phyloP scores from a whole-genome alignment of 2,888 invertebrate species.

The Agrochola litura region DNA sequence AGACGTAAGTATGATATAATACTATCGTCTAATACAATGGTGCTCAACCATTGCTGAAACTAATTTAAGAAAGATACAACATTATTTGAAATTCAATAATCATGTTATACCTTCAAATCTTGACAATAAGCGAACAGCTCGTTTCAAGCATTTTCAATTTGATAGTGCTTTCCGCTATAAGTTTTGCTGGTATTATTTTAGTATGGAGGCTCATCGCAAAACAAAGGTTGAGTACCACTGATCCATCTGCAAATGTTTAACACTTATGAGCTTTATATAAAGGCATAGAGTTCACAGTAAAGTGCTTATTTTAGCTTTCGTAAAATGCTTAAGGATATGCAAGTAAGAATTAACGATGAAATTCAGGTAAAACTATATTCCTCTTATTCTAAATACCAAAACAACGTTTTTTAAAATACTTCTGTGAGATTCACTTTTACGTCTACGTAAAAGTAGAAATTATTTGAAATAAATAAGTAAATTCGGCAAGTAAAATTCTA shows the following conservation, averaged over 20 bases:
- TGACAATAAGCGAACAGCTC: background rate
- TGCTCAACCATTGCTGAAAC: constrained; percentile 40
- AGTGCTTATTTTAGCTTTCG: constrained; percentile 31
- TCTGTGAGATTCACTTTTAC: constrained; percentile 60
- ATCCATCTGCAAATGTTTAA: constrained; percentile 24
- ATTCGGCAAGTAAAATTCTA: constrained; percentile 43
- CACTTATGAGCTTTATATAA: constrained; percentile 35
- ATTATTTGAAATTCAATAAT: background rate
- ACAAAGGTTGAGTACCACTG: constrained; percentile 36
- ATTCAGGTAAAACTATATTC: constrained; percentile 22
- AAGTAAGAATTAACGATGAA: constrained; percentile 21
- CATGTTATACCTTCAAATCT: background rate
- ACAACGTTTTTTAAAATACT: constrained; percentile 20
- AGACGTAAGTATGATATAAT: constrained; percentile 21
- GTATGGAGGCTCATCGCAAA: background rate
- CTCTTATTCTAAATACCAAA: constrained; percentile 35
- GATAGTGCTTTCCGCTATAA: background rate
- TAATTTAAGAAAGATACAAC: background rate
- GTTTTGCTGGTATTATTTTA: background rate
- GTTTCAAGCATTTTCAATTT: background rate
- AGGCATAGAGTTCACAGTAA: constrained; percentile 57
- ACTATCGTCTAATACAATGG: constrained; percentile 31
- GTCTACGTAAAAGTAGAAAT: constrained; percentile 39
- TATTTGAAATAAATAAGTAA: constrained; percentile 33
- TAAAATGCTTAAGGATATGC: constrained; percentile 41